These are phyloP conservation scores for Pangasius djambal DNA, from an alignment of 2,797 vertebrate species.

Conservation along the genomic window DNA sequence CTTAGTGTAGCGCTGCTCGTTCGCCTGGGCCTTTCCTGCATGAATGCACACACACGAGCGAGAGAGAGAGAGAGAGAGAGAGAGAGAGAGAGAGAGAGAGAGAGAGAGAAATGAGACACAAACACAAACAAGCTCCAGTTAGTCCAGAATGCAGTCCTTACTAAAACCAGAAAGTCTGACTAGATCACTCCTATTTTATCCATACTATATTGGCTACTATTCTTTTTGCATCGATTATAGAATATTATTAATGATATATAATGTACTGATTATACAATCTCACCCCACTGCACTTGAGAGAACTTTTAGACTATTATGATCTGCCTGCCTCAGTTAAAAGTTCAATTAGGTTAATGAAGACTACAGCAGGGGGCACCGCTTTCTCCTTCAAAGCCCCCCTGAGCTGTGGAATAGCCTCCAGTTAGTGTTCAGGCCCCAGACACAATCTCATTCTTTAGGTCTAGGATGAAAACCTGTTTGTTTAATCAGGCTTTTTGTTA, in stretches of 20 bases:
- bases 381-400: too few relatives aligned
- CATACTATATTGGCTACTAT: too few relatives aligned
- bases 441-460: background rate
- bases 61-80: too few relatives aligned
- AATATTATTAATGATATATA: background rate
- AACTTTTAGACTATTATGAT: background rate
- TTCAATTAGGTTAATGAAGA: background rate
- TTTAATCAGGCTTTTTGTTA: background rate
- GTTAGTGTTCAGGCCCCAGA: background rate
- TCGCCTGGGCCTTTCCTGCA: conserved; percentile 91
- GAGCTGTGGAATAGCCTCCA: background rate
- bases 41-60: conserved; percentile 5
- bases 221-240: background rate
- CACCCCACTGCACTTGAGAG: background rate
- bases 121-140: background rate
- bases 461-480: background rate
- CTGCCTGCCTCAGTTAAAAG: background rate
- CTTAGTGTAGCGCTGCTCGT: conserved; percentile 96
- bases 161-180: background rate
- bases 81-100: background rate
- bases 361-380: background rate
- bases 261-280: background rate
- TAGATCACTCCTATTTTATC: background rate
- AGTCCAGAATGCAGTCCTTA: background rate
- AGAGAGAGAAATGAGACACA: conserved; percentile 15